These are phyloP conservation scores for Chamaetylas fuelleborni DNA, from an alignment of 2,113 vertebrate genomes.

Conservation along the genomic window DNA sequence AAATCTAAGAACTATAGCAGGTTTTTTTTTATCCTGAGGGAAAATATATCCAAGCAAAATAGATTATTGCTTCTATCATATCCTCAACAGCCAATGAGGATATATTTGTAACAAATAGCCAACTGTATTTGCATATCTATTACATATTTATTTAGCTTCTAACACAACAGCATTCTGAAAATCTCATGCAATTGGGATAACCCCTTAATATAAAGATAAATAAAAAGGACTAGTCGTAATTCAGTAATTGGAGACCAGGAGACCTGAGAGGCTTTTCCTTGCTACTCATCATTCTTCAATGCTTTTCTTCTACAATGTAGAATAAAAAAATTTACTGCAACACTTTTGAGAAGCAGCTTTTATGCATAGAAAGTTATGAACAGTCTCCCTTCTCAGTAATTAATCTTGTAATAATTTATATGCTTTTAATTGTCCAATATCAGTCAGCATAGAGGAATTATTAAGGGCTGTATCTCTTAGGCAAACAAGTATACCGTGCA, in stretches of 20 bases:
- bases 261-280: not conserved
- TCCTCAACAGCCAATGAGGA: not conserved
- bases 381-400: not conserved
- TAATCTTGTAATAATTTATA: not conserved
- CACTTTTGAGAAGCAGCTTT: not conserved
- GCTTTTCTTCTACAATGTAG: not conserved
- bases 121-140: not conserved
- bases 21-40: not conserved
- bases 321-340: not conserved
- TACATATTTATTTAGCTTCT: not conserved
- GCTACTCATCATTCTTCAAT: not conserved
- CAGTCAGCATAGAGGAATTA: constrained; percentile 33
- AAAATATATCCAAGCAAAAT: not conserved
- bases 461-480: not conserved
- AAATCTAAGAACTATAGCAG: not conserved
- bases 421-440: constrained; percentile 5
- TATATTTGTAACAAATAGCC: not conserved
- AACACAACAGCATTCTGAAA: not conserved
- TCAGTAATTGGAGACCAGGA: not conserved
- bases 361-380: not conserved
- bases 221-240: not conserved
- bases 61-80: not conserved
- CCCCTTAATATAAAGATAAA: not conserved
- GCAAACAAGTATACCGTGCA: constrained; percentile 12
- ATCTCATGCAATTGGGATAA: not conserved